A percentile compares a stretch with the other conserved stretches of the same genome.
Evolutionary conservation across 2,888 invertebrate genomes (phyloP).

Genomic region (Metacarcinus magister): DNA sequence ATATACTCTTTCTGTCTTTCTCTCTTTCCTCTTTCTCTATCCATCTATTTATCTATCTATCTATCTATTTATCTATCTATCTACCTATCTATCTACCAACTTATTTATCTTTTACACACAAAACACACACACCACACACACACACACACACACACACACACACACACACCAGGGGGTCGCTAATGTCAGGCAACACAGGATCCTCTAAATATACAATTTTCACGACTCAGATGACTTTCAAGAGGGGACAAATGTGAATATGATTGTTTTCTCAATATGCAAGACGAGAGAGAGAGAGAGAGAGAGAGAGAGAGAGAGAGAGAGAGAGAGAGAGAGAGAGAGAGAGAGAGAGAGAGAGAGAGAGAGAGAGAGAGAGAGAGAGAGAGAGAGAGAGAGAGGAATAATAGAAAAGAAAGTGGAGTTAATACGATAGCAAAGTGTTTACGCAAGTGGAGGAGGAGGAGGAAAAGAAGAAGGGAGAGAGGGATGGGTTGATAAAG

Average conservation of each 20-base stretch:
- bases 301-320: conserved; percentile 50
- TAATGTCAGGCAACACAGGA: neutral
- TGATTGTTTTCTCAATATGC: too few relatives aligned
- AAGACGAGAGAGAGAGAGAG: neutral
- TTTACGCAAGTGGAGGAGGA: neutral
- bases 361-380: conserved; percentile 9
- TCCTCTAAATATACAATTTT: too few relatives aligned
- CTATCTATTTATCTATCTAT: too few relatives aligned
- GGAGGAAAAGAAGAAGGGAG: too few relatives aligned
- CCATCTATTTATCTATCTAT: too few relatives aligned
- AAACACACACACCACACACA: too few relatives aligned
- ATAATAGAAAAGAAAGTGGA: neutral
- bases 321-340: neutral
- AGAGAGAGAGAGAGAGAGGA: neutral
- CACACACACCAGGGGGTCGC: too few relatives aligned
- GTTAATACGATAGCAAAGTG: neutral
- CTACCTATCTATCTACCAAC: too few relatives aligned
- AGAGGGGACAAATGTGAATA: neutral
- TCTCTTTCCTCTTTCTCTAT: too few relatives aligned
- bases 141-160: neutral
- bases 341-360: conserved; percentile 29
- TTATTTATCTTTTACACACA: too few relatives aligned
- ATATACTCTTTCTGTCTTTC: neutral
- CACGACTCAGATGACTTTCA: too few relatives aligned
- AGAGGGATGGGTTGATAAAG: neutral